Base-by-base conservation (phyloP, 2,797 vertebrate species). In the Sebastes aleutianus region DNA sequence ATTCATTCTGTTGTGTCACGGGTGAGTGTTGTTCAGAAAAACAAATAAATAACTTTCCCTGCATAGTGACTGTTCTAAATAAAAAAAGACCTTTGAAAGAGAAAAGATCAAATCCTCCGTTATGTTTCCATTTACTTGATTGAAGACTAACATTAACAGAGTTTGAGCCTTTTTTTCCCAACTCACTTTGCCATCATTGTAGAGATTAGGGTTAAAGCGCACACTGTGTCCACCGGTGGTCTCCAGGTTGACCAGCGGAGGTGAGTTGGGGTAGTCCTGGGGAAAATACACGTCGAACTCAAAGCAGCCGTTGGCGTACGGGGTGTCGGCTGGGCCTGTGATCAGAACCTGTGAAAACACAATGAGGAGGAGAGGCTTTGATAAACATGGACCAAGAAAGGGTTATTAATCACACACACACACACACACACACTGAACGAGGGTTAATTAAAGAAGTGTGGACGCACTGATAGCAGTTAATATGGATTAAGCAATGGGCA, bases 211-310 rank as follows among this genome's bases (percentile, higher is more conserved):
- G 94, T 99, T 99, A 91, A 99, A 99, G 90, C 99, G 96, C 80
- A 99, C 98, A 0, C 98, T 99, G 94, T 99, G 98, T 32, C 98
- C 98, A 4, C 99, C 99, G 0, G 99, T 99, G 76, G 99, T 99
- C 95, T 99, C 99, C 90, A 99, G 95, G 91, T 99, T 99, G 80
- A 99, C 99, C 89, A 99, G 96, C 0, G 99, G 99, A 70, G 98
- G 99, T 1, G 99, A 99, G 92, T 99, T 99, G 13, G 99, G 99
- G 87, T 99, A 99, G 92, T 99, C 99, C 95, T 99, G 99, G 76
- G 99, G 99, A 88, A 99, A 99, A 92, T 99, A 99, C 0, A 99
- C 98, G 78, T 99, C 99, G 74, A 99, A 99, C 89, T 99, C 99
- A 83, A 99, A 99, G 93, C 99, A 99, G 32, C 99, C 99, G 58